Conservation (phyloP, 53 echinoderm and acorn worm species). For the Echinometra lucunter region DNA sequence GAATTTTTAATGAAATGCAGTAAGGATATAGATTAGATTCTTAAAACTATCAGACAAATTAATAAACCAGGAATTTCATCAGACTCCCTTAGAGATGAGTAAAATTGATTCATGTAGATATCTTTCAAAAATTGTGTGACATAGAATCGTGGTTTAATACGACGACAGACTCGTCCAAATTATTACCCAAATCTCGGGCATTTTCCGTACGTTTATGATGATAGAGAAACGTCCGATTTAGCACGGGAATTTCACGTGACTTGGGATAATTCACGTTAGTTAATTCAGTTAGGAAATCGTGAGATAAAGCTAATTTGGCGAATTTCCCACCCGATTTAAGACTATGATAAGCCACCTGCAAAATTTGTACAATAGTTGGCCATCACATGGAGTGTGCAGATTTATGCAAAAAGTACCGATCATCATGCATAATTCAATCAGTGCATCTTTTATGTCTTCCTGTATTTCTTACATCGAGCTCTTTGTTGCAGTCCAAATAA, state of each 20-base stretch:
- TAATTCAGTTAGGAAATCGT: constrained; percentile 17
- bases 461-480: too few species aligned
- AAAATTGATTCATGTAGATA: too few species aligned
- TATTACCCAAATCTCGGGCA: not conserved
- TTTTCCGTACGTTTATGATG: not conserved
- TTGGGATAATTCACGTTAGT: not conserved
- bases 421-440: too few species aligned
- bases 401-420: not conserved
- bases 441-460: too few species aligned
- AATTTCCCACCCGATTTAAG: constrained; percentile 1
- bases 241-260: not conserved
- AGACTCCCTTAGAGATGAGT: too few species aligned
- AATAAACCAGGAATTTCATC: too few species aligned
- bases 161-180: not conserved
- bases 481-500: too few species aligned
- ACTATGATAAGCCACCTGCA: not conserved
- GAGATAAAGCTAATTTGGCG: constrained; percentile 8
- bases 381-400: not conserved
- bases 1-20: too few species aligned
- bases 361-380: not conserved
- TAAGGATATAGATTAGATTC: too few species aligned
- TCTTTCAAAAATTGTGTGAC: too few species aligned
- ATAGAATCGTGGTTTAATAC: not conserved
- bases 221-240: not conserved
- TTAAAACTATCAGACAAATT: too few species aligned